Base-by-base conservation (phyloP, 1,140 invertebrate genomes). In the Temnothorax longispinosus region DNA sequence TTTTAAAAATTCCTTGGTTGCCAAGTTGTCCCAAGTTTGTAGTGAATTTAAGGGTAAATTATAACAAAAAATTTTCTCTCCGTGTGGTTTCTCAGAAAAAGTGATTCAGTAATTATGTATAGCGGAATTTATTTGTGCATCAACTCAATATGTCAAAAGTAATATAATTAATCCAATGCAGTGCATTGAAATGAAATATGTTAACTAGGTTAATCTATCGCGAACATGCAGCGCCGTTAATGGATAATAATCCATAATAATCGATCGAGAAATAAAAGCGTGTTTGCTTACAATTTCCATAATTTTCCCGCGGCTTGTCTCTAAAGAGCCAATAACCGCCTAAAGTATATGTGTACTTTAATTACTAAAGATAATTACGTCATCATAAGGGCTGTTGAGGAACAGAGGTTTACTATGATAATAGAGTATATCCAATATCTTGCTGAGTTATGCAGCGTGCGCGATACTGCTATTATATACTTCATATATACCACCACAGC, bases 361-460 rank as follows among this genome's bases (percentile, higher is more conserved):
- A 91, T 91, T 91, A 91, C 90, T 81, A 82, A 81, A 87, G 90
- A 91, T 91, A 91, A 91, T 91, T 91, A 91, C 89, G 81, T 91
- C 89, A 87, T 91, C 89, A 89, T 81, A 86, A 67, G 69, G 13
- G 58, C 80, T 58, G 58, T 64, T 88, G 89, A 90, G 85, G 71
- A 87, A 87, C 89, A 82, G 85, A 89, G 90, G 90, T 89, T 91
- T 91, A 89, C 87, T 91, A 65, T 89, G 90, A 91, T 91, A 91
- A 90, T 88, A 90, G 84, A 80, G 77, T 87, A 88, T 56, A 21
- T 76, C 87, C 87, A 89, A 87, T 91, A 91, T 91, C 87, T 90
- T 72, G 87, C 69, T 91, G 85, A 89, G 85, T 89, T 91, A 89
- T 84, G 76, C 62, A 90, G 47, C 81, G 27, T 47, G 62, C 69